A percentile compares a stretch with the other conserved stretches of the same genome.
Evolutionary conservation across 1,140 invertebrate genomes (phyloP).

Genomic region (Heliconius nattereri): DNA sequence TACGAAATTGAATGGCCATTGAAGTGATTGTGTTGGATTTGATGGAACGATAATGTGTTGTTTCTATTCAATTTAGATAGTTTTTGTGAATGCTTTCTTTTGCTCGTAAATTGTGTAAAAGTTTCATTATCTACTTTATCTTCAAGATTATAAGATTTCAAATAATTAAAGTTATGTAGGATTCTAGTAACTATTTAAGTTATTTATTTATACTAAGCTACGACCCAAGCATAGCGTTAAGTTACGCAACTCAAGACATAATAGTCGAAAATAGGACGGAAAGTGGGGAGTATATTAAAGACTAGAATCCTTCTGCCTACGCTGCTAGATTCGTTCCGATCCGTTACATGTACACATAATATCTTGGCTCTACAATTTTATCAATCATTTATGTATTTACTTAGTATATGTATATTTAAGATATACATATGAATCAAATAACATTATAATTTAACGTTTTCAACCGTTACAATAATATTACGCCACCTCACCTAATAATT

Average conservation of each 20-base stretch:
- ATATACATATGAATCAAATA: not conserved
- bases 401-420: not conserved
- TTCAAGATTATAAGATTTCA: not conserved
- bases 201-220: too few species aligned
- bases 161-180: too few species aligned
- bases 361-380: too few species aligned
- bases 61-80: not conserved
- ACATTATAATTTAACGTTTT: not conserved
- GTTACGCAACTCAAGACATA: too few species aligned
- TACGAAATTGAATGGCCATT: conserved; percentile 46
- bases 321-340: too few species aligned
- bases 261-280: too few species aligned
- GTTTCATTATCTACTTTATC: not conserved
- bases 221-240: too few species aligned
- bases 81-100: not conserved
- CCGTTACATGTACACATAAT: too few species aligned
- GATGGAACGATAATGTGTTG: conserved; percentile 14
- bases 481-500: conserved; percentile 14
- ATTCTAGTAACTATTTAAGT: too few species aligned
- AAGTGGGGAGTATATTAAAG: too few species aligned
- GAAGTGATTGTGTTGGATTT: conserved; percentile 11
- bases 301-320: too few species aligned
- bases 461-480: not conserved
- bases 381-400: not conserved
- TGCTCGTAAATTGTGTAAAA: not conserved